phyloP scores from a whole-genome alignment of 2,888 invertebrate species.

The Drosophila dives region DNA sequence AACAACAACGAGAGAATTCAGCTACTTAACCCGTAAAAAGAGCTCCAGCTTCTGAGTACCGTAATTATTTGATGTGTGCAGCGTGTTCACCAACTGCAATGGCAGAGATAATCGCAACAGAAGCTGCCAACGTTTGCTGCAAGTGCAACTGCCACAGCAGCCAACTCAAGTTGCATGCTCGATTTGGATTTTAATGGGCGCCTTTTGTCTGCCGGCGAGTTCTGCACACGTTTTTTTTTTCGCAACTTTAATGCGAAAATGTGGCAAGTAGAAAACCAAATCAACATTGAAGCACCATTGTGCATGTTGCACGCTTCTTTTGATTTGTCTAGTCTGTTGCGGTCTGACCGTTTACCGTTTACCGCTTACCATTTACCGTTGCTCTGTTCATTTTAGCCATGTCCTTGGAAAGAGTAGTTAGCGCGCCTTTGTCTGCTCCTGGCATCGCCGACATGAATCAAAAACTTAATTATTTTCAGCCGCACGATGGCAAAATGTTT shows the following conservation, averaged over 20 bases:
- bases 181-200: slow-evolving; percentile 31
- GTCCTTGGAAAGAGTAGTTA: slow-evolving; percentile 63
- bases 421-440: slow-evolving; percentile 64
- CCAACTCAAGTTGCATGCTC: slow-evolving; percentile 33
- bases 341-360: not conserved
- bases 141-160: slow-evolving; percentile 23
- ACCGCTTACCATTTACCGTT: not conserved
- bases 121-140: not conserved
- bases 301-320: slow-evolving; percentile 13
- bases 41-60: slow-evolving; percentile 18
- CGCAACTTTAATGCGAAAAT: slow-evolving; percentile 66
- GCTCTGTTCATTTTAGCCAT: slow-evolving; percentile 49
- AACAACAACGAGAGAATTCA: slow-evolving; percentile 6
- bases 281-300: slow-evolving; percentile 15
- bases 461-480: slow-evolving; percentile 74
- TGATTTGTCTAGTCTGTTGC: not conserved
- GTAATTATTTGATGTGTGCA: slow-evolving; percentile 44
- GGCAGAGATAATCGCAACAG: slow-evolving; percentile 9
- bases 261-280: slow-evolving; percentile 40
- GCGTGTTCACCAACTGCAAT: slow-evolving; percentile 12
- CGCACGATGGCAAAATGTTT: slow-evolving; percentile 63
- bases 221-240: slow-evolving; percentile 26
- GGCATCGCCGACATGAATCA: slow-evolving; percentile 72
- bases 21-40: slow-evolving; percentile 18
- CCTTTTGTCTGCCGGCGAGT: slow-evolving; percentile 18